Evolutionary conservation across 2,113 vertebrate genomes (phyloP), one percentile per base, ranked within the genome.

Genomic region (Buteo buteo): DNA sequence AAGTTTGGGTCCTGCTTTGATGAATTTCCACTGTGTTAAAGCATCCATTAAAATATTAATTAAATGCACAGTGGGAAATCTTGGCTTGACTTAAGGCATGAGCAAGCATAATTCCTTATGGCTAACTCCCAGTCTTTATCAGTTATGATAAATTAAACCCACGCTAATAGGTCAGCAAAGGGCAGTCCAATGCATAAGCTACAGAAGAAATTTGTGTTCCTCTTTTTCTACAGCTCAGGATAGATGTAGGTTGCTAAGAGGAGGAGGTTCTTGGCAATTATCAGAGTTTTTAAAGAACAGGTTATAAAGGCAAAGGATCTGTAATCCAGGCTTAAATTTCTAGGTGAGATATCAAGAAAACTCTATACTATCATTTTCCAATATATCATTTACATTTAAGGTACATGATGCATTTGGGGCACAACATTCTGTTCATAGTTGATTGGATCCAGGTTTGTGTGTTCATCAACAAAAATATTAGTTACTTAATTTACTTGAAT

Each of bases 21-120:
- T 76, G 44, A 69, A 90, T 94, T 87, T 80, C 28, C 11, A 82
- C 16, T 73, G 13, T 36, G 79, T 64, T 82, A 90, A 91, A 82
- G 6, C 28, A 73, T 49, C n/a, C 26, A 70, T 82, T 82, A 84
- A 86, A 94, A 86, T 93, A 90, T 82, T 90, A 91, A 77, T 96
- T 94, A 87, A 94, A 88, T 64, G 31, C 38, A 88, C 49, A 77
- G 40, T 76, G 19, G 44, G 78, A 88, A 76, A 25, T 64, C 70
- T 95, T 90, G 49, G 18, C n/a, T 87, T 89, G 49, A 73, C 61
- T 91, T 90, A 29, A 76, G 21, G 16, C 44, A 69, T 54, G 62
- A 87, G 34, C 18, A 87, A 87, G 44, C 24, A 49, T 58, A 77
- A 65, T 82, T 87, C 42, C 49, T 91, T 72, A 57, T 38, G 40